A percentile compares a stretch with the other conserved stretches of the same genome.
phyloP scores from a whole-genome alignment of 2,113 vertebrate species.

The Antennarius striatus region DNA sequence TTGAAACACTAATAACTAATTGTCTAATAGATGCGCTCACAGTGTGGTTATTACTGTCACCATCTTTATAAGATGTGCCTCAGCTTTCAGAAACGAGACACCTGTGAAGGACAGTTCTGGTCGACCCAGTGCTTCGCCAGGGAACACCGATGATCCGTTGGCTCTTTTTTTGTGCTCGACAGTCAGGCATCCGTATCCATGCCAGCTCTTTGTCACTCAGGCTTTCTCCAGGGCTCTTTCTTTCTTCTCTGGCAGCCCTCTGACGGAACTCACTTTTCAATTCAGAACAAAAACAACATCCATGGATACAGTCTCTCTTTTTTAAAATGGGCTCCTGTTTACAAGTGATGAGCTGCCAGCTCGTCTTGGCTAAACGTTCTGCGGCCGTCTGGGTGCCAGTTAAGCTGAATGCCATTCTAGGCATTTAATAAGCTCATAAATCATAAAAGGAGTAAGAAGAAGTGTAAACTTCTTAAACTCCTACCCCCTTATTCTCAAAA shows the following conservation, averaged over 20 bases:
- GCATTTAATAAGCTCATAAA: conserved; percentile 1
- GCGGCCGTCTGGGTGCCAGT: conserved; percentile 1
- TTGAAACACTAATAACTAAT: too few relatives aligned
- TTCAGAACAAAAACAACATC: conserved; percentile 45
- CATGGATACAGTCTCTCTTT: conserved; percentile 26
- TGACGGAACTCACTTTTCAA: conserved; percentile 33
- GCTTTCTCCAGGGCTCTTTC: conserved; percentile 13
- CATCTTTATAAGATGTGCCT: not conserved
- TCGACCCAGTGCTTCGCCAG: conserved; percentile 1
- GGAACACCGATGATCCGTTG: conserved; percentile 27
- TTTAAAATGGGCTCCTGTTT: conserved; percentile 44
- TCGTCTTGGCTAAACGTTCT: conserved; percentile 4
- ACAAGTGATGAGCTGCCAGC: conserved; percentile 34
- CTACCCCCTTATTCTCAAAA: too few relatives aligned
- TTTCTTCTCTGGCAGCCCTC: conserved; percentile 24
- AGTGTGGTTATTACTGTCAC: too few relatives aligned
- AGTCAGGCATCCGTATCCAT: conserved; percentile 19
- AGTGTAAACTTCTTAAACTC: too few relatives aligned
- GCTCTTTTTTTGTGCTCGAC: conserved; percentile 1
- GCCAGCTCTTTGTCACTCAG: conserved; percentile 31
- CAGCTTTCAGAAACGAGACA: conserved; percentile 39
- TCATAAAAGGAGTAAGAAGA: too few relatives aligned
- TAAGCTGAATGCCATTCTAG: conserved; percentile 5
- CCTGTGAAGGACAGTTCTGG: conserved; percentile 24
- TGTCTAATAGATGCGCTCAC: too few relatives aligned